phyloP scores from a whole-genome alignment of 2,113 vertebrate genomes.

The Paedocypris sp. region DNA sequence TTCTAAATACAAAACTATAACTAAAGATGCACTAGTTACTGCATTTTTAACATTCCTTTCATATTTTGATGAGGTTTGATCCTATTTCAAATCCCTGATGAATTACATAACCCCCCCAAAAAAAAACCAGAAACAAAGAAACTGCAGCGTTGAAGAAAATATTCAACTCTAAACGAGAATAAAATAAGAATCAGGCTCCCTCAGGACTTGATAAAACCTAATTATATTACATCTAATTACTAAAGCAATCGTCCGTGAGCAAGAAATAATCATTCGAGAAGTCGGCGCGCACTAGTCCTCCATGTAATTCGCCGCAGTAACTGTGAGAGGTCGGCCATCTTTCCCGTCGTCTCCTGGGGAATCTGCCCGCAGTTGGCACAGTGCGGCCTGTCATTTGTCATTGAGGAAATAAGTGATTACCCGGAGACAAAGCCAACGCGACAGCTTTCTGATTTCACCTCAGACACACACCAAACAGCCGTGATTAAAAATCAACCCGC shows the following conservation, averaged over 20 bases:
- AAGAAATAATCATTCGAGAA: slow-evolving; percentile 57
- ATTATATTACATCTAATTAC: slow-evolving; percentile 68
- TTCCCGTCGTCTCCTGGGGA: slow-evolving; percentile 27
- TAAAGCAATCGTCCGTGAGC: slow-evolving; percentile 65
- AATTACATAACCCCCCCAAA: too few species aligned
- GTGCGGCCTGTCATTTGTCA: slow-evolving; percentile 31
- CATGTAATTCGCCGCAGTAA: slow-evolving; percentile 50
- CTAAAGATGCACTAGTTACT: too few species aligned
- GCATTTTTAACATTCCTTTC: too few species aligned
- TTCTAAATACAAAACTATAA: too few species aligned
- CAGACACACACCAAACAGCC: slow-evolving; percentile 2
- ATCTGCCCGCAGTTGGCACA: slow-evolving; percentile 26
- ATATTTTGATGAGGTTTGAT: too few species aligned
- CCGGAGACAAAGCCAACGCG: slow-evolving; percentile 2
- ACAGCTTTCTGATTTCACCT: slow-evolving; percentile 12
- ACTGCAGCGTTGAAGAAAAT: too few species aligned
- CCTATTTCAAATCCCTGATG: too few species aligned
- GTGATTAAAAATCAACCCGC: slow-evolving; percentile 20
- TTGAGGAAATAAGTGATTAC: slow-evolving; percentile 32
- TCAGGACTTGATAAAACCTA: slow-evolving; percentile 63
- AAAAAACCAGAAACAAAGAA: too few species aligned
- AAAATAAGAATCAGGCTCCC: slow-evolving; percentile 61
- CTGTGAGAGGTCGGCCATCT: slow-evolving; percentile 33
- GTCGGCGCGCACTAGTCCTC: slow-evolving; percentile 50
- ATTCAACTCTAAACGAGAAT: slow-evolving; percentile 47